These are phyloP conservation scores for Myiopsitta monachus DNA, from an alignment of 2,113 vertebrate genomes.

Conservation along the genomic window DNA sequence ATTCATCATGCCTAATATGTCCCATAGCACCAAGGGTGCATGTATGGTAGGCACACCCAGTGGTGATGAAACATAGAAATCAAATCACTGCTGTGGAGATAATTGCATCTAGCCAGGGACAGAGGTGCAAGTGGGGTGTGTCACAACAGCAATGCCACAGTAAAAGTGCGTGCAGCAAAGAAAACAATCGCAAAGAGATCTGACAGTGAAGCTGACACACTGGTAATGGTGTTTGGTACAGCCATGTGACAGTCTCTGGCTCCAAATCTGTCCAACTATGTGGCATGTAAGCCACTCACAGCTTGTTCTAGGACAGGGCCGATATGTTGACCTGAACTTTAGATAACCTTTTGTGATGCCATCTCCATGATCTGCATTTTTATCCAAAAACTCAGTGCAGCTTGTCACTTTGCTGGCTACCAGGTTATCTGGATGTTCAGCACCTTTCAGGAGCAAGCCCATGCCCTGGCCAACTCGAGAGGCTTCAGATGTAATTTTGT, in stretches of 20 bases:
- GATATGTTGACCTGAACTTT: background rate
- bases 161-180: background rate
- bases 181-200: background rate
- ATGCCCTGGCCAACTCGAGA: accelerated
- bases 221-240: background rate
- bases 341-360: accelerated
- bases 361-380: background rate
- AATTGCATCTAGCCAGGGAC: background rate
- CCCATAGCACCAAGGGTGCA: background rate
- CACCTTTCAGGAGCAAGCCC: background rate
- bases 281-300: background rate
- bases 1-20: background rate
- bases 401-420: background rate
- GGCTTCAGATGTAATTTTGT: background rate
- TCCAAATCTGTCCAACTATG: background rate
- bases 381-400: background rate
- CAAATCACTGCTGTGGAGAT: background rate
- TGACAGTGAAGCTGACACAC: background rate
- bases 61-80: background rate
- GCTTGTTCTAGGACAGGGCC: background rate
- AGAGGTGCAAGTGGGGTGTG: background rate
- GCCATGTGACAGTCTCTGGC: background rate
- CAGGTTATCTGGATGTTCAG: background rate
- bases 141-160: background rate
- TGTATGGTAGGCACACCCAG: accelerated